Percentiles rank a stretch among this genome's conserved stretches.
These are phyloP conservation scores for Pelusios castaneus DNA, from an alignment of 2,113 vertebrate genomes.

Conservation along the genomic window DNA sequence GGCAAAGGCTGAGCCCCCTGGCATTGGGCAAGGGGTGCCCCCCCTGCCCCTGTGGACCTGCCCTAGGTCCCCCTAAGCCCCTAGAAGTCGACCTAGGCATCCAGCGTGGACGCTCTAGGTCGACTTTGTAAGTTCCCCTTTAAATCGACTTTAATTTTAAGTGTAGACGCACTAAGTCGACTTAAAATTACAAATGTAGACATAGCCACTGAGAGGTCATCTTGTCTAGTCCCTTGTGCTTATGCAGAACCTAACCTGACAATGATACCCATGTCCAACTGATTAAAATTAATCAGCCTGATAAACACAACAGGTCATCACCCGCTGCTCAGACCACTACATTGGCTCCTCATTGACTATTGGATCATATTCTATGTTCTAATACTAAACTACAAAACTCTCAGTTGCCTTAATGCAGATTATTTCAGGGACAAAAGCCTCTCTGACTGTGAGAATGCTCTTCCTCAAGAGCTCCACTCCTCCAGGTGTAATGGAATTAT, in stretches of 20 bases:
- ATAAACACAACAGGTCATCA: constrained; percentile 56
- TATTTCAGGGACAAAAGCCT: constrained; percentile 15
- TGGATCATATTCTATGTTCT: constrained; percentile 13
- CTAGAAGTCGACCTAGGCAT: no score
- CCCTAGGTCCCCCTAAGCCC: no score
- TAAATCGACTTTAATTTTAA: no score
- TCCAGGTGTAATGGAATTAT: background rate
- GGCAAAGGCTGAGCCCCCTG: no score
- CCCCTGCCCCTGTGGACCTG: no score
- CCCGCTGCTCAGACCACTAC: background rate
- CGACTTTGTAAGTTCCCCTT: no score
- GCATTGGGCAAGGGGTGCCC: no score
- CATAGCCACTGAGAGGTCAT: no score
- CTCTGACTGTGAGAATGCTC: background rate
- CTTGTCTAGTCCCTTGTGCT: no score
- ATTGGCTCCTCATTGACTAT: background rate
- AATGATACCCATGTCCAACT: constrained; percentile 31
- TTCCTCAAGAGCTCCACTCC: background rate
- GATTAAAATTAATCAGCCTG: constrained; percentile 33
- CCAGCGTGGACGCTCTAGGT: no score
- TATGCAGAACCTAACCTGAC: background rate
- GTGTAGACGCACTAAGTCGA: no score
- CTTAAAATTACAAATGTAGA: no score
- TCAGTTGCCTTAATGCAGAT: background rate
- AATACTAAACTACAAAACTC: constrained; percentile 55